Base-by-base conservation (phyloP, 2,797 vertebrate species). In the Onychomys torridus region DNA sequence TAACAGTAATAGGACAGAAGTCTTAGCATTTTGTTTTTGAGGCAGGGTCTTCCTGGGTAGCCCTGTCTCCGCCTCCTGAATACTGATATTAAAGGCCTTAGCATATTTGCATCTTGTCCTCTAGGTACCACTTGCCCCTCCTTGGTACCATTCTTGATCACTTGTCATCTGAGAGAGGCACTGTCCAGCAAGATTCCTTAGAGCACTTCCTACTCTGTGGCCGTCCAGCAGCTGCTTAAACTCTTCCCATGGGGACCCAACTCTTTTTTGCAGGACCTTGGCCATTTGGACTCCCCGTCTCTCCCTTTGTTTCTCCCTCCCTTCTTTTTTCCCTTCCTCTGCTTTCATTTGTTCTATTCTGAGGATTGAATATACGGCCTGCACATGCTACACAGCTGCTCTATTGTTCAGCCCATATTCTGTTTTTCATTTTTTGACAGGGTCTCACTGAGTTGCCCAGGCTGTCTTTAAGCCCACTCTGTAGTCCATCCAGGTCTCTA, bases 101-200 rank as follows among this genome's bases (percentile, higher is more conserved):
- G 59, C 84, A 37, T 82, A 43, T 37, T 85, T 90, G 94, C 59
- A 77, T 27, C 34, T 34, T 92, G 14, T 21, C 49, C 46, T 83
- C 82, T 89, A 83, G 83, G 82, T 55, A n/a, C 29, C 32, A 87
- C 79, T 34, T 83, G 75, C 75, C 19, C 67, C 14, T 6, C 23
- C 43, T 94, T 1, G 10, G 46, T 69, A 55, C 27, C 17, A 37
- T 77, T 76, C 85, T 96, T 95, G 78, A 46, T 25, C 78, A 65
- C 78, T 77, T 91, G 32, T 40, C 43, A 67, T 93, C 83, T 86
- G 55, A 96, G 90, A 94, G 77, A 94, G 27, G 34, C 16, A 79
- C 11, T 32, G 43, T 25, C 37, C 32, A 27, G 21, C 29, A 82
- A 43, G 61, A 21, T 3, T 84, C 52, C 76, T 77, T 46, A 59